Base-by-base conservation (phyloP, 2,113 vertebrate species). In the Egretta garzetta region DNA sequence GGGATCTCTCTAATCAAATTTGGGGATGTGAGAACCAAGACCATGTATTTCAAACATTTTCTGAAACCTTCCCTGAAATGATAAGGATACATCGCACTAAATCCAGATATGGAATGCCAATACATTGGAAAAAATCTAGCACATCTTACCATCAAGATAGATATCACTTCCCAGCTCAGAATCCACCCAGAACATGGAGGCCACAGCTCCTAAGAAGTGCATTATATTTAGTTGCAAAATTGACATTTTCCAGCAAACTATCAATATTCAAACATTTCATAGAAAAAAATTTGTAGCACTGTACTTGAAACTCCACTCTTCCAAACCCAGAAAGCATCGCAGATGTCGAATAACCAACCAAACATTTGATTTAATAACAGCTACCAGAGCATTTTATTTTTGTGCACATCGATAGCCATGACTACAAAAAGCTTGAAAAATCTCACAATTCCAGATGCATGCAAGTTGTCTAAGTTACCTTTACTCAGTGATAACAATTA, bases 131-230 rank as follows among this genome's bases (percentile, higher is more conserved):
- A 53, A 90, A 11, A 80, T 62, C 4, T 49, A 63, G 11, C 6
- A 70, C 16, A 80, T 93, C 99, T 98, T 98, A 99, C 99, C 99
- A 76, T 99, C 99, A 87, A 99, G 98, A 96, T 99, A 99, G 96
- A 99, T 99, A 87, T 99, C 99, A 95, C 99, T 99, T 88, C 99
- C 99, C 58, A 99, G 98, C 97, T 99, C 99, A 82, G 99, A 99
- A 97, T 99, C 99, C 59, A 99, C 98, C 99, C 99, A 99, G 98
- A 99, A 99, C 98, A 99, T 99, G 93, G 99, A 99, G 26, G 99
- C 99, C 80, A 99, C 99, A 64, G 99, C 98, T 97, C 99, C 99
- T 99, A 96, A 43, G 12, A 91, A 80, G 9, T 30, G 19, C 8
- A 93, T 6, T 47, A 90, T 5, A 74, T 14, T 77, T 33, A 88